Base-by-base conservation (phyloP, 2,113 vertebrate species). In the Halichoerus grypus region DNA sequence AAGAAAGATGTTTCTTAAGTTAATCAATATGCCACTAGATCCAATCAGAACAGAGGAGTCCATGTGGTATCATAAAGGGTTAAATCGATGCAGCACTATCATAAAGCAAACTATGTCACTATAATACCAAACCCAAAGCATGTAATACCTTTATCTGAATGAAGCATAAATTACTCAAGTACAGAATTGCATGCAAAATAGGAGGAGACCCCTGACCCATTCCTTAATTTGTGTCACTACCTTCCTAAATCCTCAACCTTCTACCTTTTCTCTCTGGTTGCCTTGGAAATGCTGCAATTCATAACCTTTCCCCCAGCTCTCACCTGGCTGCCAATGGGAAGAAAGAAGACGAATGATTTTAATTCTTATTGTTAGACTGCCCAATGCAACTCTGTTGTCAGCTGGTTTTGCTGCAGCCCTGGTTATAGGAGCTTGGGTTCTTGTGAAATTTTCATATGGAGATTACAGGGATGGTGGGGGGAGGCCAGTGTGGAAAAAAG, bases 301-400 rank as follows among this genome's bases (percentile, higher is more conserved):
- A 80, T 93, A 96, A 96, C 77, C 71, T 97, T 88, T 69, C 84
- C 71, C 81, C n/a, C 46, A 26, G 61, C 26, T 92, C 90, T 91
- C 67, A 69, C 59, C 76, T 95, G 94, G 51, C 74, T 97, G 96
- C 71, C 92, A 92, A 59, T 74, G 65, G 80, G 84, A 96, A 86
- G 89, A 96, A 94, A 94, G 61, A 97, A 97, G 97, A 97, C 88
- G 94, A 97, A 97, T 88, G 92, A 83, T 97, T 97, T 92, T 97
- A 94, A 97, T 81, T 95, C 71, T 95, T 95, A 82, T 21, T 81
- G 46, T 61, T 72, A 14, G 0, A 0, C 84, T 83, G 39, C 61
- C 92, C 74, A n/a, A 0, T 86, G 59, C 57, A 22, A 74, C 85
- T 91, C 63, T 88, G 55, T 24, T 86, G 84, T 55, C 71, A 46